Percentiles rank a stretch among this genome's conserved stretches.
phyloP scores from a whole-genome alignment of 2,888 invertebrate species.

The Sarcophaga rosellei region DNA sequence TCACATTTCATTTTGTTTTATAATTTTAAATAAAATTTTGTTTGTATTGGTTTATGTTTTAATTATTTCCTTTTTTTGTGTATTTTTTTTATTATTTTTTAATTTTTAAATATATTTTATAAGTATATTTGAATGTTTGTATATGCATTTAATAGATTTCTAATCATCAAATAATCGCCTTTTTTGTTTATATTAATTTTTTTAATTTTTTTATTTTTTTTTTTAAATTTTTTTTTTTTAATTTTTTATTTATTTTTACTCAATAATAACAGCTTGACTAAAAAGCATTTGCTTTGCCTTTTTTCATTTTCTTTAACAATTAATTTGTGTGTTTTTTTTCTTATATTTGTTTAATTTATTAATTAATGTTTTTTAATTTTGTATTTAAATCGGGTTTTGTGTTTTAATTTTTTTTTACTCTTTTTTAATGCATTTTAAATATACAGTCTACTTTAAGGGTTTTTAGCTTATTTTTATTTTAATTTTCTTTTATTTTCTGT shows the following conservation, averaged over 20 bases:
- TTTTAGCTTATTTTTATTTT: too few species aligned
- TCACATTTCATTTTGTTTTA: conserved; percentile 53
- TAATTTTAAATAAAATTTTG: conserved; percentile 63
- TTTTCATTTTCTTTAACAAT: conserved; percentile 12
- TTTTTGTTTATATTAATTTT: conserved; percentile 9
- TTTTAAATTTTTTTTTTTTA: too few species aligned
- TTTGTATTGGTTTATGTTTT: background rate
- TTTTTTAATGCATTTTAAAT: conserved; percentile 25
- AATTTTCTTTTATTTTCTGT: conserved; percentile 38
- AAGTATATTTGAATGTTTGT: conserved; percentile 55
- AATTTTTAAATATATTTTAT: background rate
- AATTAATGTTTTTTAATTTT: too few species aligned
- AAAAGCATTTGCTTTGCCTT: conserved; percentile 54
- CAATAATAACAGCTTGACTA: conserved; percentile 64
- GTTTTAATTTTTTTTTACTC: background rate
- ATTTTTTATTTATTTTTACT: background rate
- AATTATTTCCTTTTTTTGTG: conserved; percentile 20
- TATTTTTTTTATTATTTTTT: background rate
- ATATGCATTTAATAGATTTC: conserved; percentile 65
- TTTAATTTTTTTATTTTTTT: background rate
- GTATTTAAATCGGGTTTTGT: too few species aligned
- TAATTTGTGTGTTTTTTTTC: background rate
- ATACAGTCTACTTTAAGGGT: conserved; percentile 59
- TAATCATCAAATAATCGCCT: conserved; percentile 61
- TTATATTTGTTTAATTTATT: too few species aligned